Base-by-base conservation (phyloP, 1,140 invertebrate species). In the Drosophila suzukii region DNA sequence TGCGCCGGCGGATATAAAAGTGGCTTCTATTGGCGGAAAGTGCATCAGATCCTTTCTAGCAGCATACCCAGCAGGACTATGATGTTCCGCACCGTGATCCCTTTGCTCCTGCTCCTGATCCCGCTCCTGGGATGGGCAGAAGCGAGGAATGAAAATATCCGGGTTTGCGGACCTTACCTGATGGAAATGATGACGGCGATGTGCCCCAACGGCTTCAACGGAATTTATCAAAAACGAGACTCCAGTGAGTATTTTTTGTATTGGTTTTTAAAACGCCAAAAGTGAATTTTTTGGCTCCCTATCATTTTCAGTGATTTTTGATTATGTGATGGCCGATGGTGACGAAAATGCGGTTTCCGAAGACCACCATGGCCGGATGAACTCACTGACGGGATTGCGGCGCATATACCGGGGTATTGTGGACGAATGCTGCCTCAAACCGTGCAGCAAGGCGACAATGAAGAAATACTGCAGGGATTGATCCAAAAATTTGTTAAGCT, bases 271-370 rank as follows among this genome's bases (percentile, higher is more conserved):
- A 17, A 51, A 51, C 49, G 27, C 2, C n/a, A n/a, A n/a, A n/a
- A n/a, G n/a, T n/a, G n/a, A n/a, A n/a, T n/a, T n/a, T n/a, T 24
- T 20, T 38, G 11, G 11, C 6, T 6, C 5, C 24, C 24, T 11
- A n/a, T 32, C 10, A 50, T 57, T 75, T 54, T 39, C 77, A 84
- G 81, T 74, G 62, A 59, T 85, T 27, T 77, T 85, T 20, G 81
- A 85, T 65, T 84, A 85, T 46, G 81, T 68, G 62, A 77, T 67
- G n/a, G 43, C 59, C 41, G 53, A 67, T 7, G 39, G 55, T 10
- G 36, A 6, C 8, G 44, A 20, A 12, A 43, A 78, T 11, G 10
- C 8, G 12, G 50, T n/a, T 15, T 20, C 36, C 13, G 15, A 10
- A n/a, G 20, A 50, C 43, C 53, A 57, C 20, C 32, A 38, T 32